A percentile compares a stretch with the other conserved stretches of the same genome.
These are phyloP conservation scores for Poliocrania exsul DNA, from an alignment of 2,797 vertebrate species.

Conservation along the genomic window DNA sequence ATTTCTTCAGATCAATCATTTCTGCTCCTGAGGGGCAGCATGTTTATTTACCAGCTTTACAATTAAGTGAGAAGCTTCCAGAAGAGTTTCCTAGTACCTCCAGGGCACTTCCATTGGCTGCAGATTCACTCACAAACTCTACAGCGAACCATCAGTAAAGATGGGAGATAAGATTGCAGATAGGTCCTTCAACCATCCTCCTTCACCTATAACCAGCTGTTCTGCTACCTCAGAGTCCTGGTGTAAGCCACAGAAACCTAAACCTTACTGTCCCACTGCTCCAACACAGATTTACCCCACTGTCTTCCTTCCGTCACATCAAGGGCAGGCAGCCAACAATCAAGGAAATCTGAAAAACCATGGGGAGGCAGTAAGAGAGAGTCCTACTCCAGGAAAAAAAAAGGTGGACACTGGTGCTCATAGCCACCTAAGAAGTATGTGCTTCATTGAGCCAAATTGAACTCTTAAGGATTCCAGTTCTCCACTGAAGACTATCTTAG, in stretches of 20 bases:
- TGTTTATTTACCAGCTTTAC: neutral
- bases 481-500: neutral
- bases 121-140: neutral
- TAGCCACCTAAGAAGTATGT: neutral
- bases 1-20: neutral
- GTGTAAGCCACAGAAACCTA: neutral
- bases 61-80: neutral
- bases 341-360: neutral
- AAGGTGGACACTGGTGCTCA: fast-evolving
- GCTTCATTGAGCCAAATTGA: neutral
- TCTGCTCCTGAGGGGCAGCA: neutral
- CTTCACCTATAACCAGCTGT: neutral
- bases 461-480: neutral
- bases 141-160: neutral
- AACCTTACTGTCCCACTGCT: neutral
- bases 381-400: neutral
- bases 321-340: neutral
- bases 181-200: neutral
- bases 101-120: neutral
- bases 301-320: neutral
- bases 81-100: neutral
- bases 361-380: neutral
- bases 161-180: neutral
- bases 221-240: neutral
- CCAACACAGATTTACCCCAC: neutral